Evolutionary conservation across 2,888 invertebrate species (phyloP), one percentile per base, ranked within the genome.

Genomic region (Eupithecia dodoneata): DNA sequence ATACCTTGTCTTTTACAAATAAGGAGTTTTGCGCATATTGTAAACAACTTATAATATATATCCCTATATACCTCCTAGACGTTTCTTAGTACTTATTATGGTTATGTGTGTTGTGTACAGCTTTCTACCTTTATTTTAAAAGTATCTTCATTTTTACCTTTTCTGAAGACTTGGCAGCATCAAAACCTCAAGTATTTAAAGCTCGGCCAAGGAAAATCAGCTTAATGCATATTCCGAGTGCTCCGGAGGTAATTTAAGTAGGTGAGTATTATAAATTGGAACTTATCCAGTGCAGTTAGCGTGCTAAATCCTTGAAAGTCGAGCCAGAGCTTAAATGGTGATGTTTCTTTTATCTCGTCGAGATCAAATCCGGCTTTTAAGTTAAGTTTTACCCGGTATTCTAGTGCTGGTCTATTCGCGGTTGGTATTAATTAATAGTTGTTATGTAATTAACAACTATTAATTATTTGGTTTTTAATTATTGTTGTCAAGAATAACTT

Each of bases 281-380:
- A 73, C 78, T 73, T 75, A 75, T 75, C 75, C 78, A 78, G 71
- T 49, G 75, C 66, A 73, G 59, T 75, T 73, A 73, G 65, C 74
- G 70, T 41, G 70, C 63, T 74, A 74, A 77, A 52, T 72, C 59
- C 77, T 72, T 42, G 65, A 49, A 66, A 71, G 44, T 65, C 45
- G 41, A 66, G 73, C 41, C 73, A 76, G 73, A 42, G 44, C 63
- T 72, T 63, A 63, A 72, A n/a, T 45, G n/a, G n/a, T 42, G 47
- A 59, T 74, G 71, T 69, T 45, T 69, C 45, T 45, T 69, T 69
- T 45, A 15, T 5, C 44, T 7, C 15, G 67, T 44, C 45, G n/a
- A 45, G 45, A 30, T 44, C 15, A 13, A 15, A 44, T 67, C 67
- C 67, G 44, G 44, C 67, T 67, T 44, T 42, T 67, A 67, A n/a